A percentile compares a stretch with the other conserved stretches of the same genome.
Evolutionary conservation across 2,113 vertebrate genomes (phyloP).

Genomic region (Melanostigma gelatinosum): DNA sequence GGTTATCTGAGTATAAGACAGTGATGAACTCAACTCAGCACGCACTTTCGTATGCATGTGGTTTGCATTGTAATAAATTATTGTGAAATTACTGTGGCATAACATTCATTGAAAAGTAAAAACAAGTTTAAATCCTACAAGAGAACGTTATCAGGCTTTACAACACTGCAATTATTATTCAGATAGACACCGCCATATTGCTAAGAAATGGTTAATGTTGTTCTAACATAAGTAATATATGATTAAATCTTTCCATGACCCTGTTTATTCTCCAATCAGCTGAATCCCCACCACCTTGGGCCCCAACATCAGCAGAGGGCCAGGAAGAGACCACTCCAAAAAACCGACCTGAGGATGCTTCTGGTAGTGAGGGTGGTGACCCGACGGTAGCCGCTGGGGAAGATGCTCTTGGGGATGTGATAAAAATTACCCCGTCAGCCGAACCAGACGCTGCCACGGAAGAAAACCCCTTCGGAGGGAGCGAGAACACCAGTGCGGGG

Average conservation of each 20-base stretch:
- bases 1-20: not conserved
- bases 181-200: not conserved
- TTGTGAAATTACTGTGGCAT: not conserved
- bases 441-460: not conserved
- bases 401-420: accelerated
- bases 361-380: not conserved
- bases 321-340: not conserved
- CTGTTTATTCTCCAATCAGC: constrained; percentile 2
- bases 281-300: not conserved
- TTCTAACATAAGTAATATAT: not conserved
- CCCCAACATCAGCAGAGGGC: not conserved
- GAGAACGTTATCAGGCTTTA: not conserved
- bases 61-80: not conserved
- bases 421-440: accelerated
- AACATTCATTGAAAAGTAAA: not conserved
- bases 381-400: accelerated
- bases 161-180: not conserved
- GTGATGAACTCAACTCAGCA: not conserved
- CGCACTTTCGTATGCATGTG: not conserved
- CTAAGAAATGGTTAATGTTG: not conserved
- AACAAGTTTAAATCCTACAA: not conserved
- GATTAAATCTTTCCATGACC: not conserved
- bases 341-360: not conserved
- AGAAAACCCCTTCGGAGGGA: not conserved
- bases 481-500: not conserved